phyloP scores from a whole-genome alignment of 2,113 vertebrate species.

The Hystrix brachyura region DNA sequence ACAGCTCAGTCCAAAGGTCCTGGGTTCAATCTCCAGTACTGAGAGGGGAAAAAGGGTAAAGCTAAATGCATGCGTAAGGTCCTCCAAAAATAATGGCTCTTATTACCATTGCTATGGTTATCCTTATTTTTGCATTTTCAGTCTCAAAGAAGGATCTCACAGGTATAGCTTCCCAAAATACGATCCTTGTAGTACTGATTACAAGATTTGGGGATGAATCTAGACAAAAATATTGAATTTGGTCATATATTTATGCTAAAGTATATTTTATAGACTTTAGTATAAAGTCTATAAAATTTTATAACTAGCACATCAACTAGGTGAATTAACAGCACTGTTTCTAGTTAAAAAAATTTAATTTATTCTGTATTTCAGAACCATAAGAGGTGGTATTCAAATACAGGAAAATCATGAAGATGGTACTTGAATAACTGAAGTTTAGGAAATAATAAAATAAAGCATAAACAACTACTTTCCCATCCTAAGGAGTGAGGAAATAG shows the following conservation, averaged over 20 bases:
- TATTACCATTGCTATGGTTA: background rate
- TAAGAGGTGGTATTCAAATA: background rate
- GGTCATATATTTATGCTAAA: background rate
- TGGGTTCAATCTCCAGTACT: background rate
- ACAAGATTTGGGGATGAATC: background rate
- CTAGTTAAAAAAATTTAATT: slow-evolving; percentile 18
- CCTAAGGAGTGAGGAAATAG: background rate
- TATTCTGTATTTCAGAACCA: slow-evolving; percentile 40
- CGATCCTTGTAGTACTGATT: background rate
- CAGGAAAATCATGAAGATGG: background rate
- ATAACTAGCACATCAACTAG: background rate
- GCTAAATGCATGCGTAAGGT: background rate
- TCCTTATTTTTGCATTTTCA: slow-evolving; percentile 10
- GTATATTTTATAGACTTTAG: background rate
- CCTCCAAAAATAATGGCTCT: slow-evolving; percentile 27
- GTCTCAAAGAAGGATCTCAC: background rate
- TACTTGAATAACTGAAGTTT: background rate
- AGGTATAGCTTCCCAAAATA: background rate
- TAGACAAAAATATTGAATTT: slow-evolving; percentile 19
- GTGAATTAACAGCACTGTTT: slow-evolving; percentile 6
- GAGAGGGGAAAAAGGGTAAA: background rate
- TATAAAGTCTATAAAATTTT: background rate
- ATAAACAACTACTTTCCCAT: background rate
- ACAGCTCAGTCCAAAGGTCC: background rate
- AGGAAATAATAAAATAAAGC: background rate